Evolutionary conservation across 2,888 invertebrate species (phyloP).

Genomic region (Synergus laeviventris): DNA sequence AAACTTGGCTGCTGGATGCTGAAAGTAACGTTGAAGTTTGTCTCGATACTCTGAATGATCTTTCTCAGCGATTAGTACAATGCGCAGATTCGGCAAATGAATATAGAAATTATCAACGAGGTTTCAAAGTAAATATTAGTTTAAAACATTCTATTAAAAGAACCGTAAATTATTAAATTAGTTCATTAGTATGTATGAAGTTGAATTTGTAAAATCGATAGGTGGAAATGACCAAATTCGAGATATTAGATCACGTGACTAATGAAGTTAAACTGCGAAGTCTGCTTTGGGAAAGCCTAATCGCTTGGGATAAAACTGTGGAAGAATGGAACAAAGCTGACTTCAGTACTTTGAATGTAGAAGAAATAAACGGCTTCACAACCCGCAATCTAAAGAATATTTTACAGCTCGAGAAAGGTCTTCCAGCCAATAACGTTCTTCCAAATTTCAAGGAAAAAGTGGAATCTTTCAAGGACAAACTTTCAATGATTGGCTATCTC

Average conservation of each 20-base stretch:
- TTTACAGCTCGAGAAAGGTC: constrained; percentile 88
- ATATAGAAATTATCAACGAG: constrained; percentile 89
- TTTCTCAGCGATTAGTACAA: constrained; percentile 81
- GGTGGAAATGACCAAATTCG: constrained; percentile 90
- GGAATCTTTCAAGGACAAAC: constrained; percentile 87
- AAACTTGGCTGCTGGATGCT: constrained; percentile 85
- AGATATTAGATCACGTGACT: constrained; percentile 87
- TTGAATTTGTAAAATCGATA: constrained; percentile 66
- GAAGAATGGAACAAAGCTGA: constrained; percentile 82
- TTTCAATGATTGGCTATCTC: constrained; percentile 88
- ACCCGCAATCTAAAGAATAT: constrained; percentile 84
- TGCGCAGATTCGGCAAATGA: constrained; percentile 85
- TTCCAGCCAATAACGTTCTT: constrained; percentile 88
- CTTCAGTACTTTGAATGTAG: constrained; percentile 83
- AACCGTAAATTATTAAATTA: too few species aligned
- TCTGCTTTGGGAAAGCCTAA: constrained; percentile 87
- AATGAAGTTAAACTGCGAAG: constrained; percentile 88
- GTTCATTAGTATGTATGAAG: neutral
- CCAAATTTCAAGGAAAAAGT: constrained; percentile 87
- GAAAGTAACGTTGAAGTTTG: constrained; percentile 84
- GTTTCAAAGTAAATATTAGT: constrained; percentile 82
- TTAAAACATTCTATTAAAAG: too few species aligned
- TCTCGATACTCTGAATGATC: constrained; percentile 80
- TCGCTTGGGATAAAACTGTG: constrained; percentile 84
- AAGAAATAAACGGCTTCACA: constrained; percentile 83